phyloP scores from a whole-genome alignment of 2,888 invertebrate genomes.

The Tyria jacobaeae region DNA sequence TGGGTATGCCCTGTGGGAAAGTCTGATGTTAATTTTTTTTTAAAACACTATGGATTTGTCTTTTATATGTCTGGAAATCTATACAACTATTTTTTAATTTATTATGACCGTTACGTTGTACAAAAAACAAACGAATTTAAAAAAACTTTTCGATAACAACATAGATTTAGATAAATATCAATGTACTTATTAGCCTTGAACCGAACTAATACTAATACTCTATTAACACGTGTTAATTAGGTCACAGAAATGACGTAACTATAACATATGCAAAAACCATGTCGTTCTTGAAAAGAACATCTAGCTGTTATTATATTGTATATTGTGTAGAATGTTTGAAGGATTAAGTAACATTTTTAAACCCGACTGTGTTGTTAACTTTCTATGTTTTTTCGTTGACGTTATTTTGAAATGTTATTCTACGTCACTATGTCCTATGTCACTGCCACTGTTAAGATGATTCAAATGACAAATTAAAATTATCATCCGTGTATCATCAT shows the following conservation, averaged over 20 bases:
- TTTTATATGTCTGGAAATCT: not conserved
- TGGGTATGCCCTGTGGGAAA: too few species aligned
- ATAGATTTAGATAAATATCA: constrained; percentile 1
- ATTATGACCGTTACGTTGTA: not conserved
- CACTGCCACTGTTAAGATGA: too few species aligned
- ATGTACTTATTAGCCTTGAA: constrained; percentile 9
- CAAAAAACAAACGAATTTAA: not conserved
- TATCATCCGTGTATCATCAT: too few species aligned
- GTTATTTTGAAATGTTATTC: too few species aligned
- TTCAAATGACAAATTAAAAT: too few species aligned
- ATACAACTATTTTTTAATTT: not conserved
- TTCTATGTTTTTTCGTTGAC: too few species aligned
- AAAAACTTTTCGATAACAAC: not conserved
- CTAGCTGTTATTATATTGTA: not conserved
- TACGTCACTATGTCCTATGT: too few species aligned
- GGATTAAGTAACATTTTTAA: too few species aligned
- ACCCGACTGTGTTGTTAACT: too few species aligned
- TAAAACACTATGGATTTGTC: too few species aligned
- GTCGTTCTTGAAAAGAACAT: not conserved
- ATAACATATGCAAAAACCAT: constrained; percentile 1
- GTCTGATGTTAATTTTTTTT: too few species aligned
- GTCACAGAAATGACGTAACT: constrained; percentile 12
- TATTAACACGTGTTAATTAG: constrained; percentile 7
- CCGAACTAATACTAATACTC: constrained; percentile 4
- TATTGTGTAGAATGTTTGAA: too few species aligned